Evolutionary conservation across 2,888 invertebrate species (phyloP).

Genomic region (Xestia rhomboidea): DNA sequence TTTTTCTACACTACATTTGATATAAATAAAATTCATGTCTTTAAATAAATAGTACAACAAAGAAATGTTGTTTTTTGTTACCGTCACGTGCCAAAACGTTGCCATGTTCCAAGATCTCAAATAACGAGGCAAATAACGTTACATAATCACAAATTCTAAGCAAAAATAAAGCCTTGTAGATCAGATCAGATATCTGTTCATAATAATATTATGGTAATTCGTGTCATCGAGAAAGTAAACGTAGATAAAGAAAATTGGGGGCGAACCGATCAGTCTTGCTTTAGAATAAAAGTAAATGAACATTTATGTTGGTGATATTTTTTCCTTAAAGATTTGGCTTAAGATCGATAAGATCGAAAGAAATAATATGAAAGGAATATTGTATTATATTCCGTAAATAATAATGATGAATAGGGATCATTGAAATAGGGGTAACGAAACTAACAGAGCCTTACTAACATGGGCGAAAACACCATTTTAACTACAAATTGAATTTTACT

Average conservation of each 20-base stretch:
- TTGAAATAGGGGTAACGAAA: neutral
- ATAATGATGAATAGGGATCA: slow-evolving; percentile 2
- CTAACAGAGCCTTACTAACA: neutral
- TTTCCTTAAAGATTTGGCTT: slow-evolving; percentile 2
- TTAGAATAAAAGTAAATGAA: slow-evolving; percentile 36
- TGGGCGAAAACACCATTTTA: neutral
- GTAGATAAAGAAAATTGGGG: slow-evolving; percentile 48
- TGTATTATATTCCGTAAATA: neutral
- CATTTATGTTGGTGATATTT: slow-evolving; percentile 23
- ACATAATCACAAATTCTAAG: slow-evolving; percentile 34
- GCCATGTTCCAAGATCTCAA: neutral
- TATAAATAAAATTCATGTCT: neutral
- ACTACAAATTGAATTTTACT: neutral
- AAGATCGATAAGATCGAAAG: neutral
- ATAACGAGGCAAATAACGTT: slow-evolving; percentile 3
- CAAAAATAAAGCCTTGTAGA: slow-evolving; percentile 53
- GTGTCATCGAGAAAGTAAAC: slow-evolving; percentile 54
- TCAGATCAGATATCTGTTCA: slow-evolving; percentile 65
- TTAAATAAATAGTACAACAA: neutral
- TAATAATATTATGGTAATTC: slow-evolving; percentile 70
- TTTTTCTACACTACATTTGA: neutral
- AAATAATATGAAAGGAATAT: neutral
- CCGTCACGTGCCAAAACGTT: slow-evolving; percentile 1
- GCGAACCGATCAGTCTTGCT: slow-evolving; percentile 22
- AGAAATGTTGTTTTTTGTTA: neutral